phyloP scores from a whole-genome alignment of 2,888 invertebrate genomes.

The Cosmia pyralina region DNA sequence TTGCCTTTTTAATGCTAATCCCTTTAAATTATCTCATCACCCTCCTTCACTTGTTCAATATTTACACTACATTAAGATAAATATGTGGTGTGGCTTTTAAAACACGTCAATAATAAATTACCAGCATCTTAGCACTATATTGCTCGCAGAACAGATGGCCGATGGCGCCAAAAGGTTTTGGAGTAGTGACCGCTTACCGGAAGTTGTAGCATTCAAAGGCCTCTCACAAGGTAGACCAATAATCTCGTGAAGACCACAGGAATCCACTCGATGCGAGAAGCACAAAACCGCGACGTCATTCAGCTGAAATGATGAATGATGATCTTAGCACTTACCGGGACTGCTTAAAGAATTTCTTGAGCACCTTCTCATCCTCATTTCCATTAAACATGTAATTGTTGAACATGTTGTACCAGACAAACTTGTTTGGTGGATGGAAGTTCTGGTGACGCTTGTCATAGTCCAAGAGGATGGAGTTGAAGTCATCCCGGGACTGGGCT shows the following conservation, averaged over 20 bases:
- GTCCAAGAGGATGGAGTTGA: constrained; percentile 93
- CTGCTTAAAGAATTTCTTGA: constrained; percentile 91
- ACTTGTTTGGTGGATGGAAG: constrained; percentile 92
- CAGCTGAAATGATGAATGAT: too few relatives aligned
- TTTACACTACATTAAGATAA: neutral
- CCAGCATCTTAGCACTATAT: constrained; percentile 43
- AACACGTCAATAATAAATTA: neutral
- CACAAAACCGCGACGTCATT: too few relatives aligned
- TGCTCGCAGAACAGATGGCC: too few relatives aligned
- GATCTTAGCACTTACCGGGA: constrained; percentile 80
- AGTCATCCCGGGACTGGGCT: constrained; percentile 81
- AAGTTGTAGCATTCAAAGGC: too few relatives aligned
- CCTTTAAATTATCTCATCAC: too few relatives aligned
- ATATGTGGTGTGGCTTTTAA: neutral
- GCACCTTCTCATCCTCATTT: constrained; percentile 88
- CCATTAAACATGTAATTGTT: constrained; percentile 95
- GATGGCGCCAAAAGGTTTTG: too few relatives aligned
- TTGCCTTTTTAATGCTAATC: neutral
- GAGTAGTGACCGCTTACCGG: too few relatives aligned
- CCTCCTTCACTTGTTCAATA: neutral
- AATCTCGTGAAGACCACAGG: too few relatives aligned
- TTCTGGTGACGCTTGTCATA: constrained; percentile 93
- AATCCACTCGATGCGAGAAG: too few relatives aligned
- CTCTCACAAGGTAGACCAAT: too few relatives aligned
- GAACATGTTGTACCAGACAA: constrained; percentile 96